Conservation (phyloP, 2,888 invertebrate genomes). For the Seira ritae region DNA sequence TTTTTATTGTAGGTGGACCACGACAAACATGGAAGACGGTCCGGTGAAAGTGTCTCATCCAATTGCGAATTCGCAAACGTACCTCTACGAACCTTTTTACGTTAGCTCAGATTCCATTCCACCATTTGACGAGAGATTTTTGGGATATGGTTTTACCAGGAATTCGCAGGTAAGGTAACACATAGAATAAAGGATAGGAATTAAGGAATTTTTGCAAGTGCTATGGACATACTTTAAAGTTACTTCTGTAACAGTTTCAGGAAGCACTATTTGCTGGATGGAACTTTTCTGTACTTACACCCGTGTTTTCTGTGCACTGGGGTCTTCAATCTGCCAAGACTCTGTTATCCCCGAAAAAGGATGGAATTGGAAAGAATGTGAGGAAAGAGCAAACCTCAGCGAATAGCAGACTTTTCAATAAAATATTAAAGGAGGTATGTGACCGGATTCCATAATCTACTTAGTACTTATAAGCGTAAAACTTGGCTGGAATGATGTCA, state of each 20-base stretch:
- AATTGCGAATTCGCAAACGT: conserved; percentile 38
- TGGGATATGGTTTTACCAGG: conserved; percentile 37
- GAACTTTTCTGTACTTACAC: conserved; percentile 55
- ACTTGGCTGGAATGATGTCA: too few relatives aligned
- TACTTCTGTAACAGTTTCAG: conserved; percentile 13
- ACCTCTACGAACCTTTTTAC: conserved; percentile 90
- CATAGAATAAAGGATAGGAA: too few relatives aligned
- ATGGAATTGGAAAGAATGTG: conserved; percentile 43
- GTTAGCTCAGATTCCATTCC: conserved; percentile 74
- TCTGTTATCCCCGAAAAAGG: conserved; percentile 93
- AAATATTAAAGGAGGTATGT: conserved; percentile 45
- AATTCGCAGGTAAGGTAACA: conserved; percentile 19
- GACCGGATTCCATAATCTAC: too few relatives aligned
- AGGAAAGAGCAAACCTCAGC: conserved; percentile 39
- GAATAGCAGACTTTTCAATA: conserved; percentile 45
- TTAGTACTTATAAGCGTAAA: too few relatives aligned
- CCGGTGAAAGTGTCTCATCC: conserved; percentile 58
- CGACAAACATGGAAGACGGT: conserved; percentile 52
- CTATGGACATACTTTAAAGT: too few relatives aligned
- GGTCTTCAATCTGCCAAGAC: conserved; percentile 77
- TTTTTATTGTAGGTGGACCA: conserved; percentile 50
- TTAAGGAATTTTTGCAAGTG: too few relatives aligned
- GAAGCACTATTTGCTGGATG: conserved; percentile 43
- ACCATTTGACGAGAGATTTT: conserved; percentile 27
- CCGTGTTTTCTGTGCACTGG: conserved; percentile 48